phyloP scores from a whole-genome alignment of 2,113 vertebrate species.

The Numida meleagris region DNA sequence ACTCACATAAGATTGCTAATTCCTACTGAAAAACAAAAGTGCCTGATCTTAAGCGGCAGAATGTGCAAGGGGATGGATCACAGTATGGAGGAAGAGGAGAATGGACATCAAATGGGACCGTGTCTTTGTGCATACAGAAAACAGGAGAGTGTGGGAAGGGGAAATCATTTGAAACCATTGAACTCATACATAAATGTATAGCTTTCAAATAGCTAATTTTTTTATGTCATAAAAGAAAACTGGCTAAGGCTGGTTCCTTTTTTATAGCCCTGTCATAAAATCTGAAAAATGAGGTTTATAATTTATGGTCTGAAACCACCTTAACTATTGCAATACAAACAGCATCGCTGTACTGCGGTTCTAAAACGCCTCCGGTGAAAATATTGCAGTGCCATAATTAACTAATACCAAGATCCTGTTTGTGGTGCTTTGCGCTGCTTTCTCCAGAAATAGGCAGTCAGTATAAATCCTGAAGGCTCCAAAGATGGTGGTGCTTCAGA shows the following conservation, averaged over 20 bases:
- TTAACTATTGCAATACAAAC: conserved; percentile 76
- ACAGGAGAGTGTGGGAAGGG: neutral
- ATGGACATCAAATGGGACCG: neutral
- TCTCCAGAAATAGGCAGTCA: conserved; percentile 21
- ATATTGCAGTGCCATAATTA: conserved; percentile 74
- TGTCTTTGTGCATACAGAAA: neutral
- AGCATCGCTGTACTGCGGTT: conserved; percentile 64
- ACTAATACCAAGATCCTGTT: conserved; percentile 72
- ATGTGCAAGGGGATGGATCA: neutral
- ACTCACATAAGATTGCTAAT: neutral
- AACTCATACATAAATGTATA: conserved; percentile 58
- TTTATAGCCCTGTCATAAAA: conserved; percentile 48
- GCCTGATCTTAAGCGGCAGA: neutral
- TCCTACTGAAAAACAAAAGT: neutral
- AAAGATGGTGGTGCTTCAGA: conserved; percentile 63
- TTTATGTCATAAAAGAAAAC: conserved; percentile 61
- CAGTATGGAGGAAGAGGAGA: neutral
- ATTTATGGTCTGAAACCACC: conserved; percentile 58
- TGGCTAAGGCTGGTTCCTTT: conserved; percentile 36
- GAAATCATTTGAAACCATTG: conserved; percentile 4
- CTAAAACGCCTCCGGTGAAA: conserved; percentile 67
- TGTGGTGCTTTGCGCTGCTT: conserved; percentile 49
- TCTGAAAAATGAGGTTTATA: conserved; percentile 60
- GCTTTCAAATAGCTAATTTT: conserved; percentile 62
- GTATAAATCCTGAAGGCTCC: conserved; percentile 53